Base-by-base conservation (phyloP, 1,140 invertebrate genomes). In the Contarinia nasturtii region DNA sequence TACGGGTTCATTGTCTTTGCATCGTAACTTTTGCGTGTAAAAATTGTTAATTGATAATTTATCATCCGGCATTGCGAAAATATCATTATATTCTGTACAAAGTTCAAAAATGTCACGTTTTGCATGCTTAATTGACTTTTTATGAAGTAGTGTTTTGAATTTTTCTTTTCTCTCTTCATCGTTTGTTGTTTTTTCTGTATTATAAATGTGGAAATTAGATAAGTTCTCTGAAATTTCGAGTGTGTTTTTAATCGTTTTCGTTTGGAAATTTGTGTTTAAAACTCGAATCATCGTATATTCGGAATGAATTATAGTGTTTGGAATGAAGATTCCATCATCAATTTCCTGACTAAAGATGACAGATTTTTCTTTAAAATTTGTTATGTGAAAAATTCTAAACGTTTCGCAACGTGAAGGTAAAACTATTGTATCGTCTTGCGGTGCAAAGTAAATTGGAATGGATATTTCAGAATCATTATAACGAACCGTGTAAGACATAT, bases 21-120 rank as follows among this genome's bases (percentile, higher is more conserved):
- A 4, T 27, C n/a, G 45, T 20, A 17, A 8, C n/a, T 33, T 27
- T 17, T 17, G 19, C 22, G 7, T 14, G 10, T 33, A 33, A 46
- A 46, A 46, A 46, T 46, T 46, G 22, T 46, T 46, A 5, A 17
- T n/a, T 46, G 45, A 33, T 15, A 46, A 10, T 22, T 20, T 34
- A 17, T 46, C 45, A 17, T n/a, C 27, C 27, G 18, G 17, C n/a
- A 46, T n/a, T 27, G 19, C 45, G 17, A 46, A 46, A 5, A 46
- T 33, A 46, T 46, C 45, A 4, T 3, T 14, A 34, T 33, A 46
- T 46, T 46, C 33, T 2, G 21, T 27, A 15, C 45, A 46, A 5
- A 46, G 27, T 15, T 27, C 7, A n/a, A 33, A 8, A n/a, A 46
- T n/a, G 2, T 46, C n/a, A 17, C 27, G 5, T 33, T 46, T 14